phyloP scores from a whole-genome alignment of 2,888 invertebrate genomes.

The Vandiemenella viatica region DNA sequence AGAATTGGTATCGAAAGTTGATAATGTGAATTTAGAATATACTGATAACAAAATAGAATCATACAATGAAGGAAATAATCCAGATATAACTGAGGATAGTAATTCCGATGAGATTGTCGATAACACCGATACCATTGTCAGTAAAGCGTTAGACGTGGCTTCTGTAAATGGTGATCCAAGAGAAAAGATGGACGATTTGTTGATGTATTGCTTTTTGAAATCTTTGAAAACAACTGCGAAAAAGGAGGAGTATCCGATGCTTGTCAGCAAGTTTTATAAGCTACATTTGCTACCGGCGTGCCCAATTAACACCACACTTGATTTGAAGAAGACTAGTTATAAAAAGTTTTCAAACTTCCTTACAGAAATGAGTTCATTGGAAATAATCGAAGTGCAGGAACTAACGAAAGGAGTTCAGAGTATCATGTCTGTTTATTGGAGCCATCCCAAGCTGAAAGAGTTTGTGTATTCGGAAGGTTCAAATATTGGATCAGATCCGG shows the following conservation, averaged over 20 bases:
- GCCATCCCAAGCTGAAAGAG: slow-evolving; percentile 38
- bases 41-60: no score
- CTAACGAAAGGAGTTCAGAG: slow-evolving; percentile 67
- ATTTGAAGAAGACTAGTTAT: slow-evolving; percentile 75
- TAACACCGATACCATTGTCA: no score
- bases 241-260: slow-evolving; percentile 53
- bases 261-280: slow-evolving; percentile 70
- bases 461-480: slow-evolving; percentile 30
- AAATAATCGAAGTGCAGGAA: slow-evolving; percentile 28
- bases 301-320: slow-evolving; percentile 50
- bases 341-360: slow-evolving; percentile 82
- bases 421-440: slow-evolving; percentile 43
- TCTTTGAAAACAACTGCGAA: slow-evolving; percentile 62
- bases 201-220: slow-evolving; percentile 61
- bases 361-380: slow-evolving; percentile 48
- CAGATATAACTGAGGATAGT: no score
- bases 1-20: no score
- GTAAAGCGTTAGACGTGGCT: no score
- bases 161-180: slow-evolving; percentile 11
- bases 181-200: slow-evolving; percentile 52
- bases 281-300: slow-evolving; percentile 50
- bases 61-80: no score
- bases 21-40: no score
- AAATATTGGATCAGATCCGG: no score
- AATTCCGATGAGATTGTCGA: no score